Evolutionary conservation across 1,140 invertebrate genomes (phyloP), one percentile per base, ranked within the genome.

Genomic region (Odontomachus brunneus): DNA sequence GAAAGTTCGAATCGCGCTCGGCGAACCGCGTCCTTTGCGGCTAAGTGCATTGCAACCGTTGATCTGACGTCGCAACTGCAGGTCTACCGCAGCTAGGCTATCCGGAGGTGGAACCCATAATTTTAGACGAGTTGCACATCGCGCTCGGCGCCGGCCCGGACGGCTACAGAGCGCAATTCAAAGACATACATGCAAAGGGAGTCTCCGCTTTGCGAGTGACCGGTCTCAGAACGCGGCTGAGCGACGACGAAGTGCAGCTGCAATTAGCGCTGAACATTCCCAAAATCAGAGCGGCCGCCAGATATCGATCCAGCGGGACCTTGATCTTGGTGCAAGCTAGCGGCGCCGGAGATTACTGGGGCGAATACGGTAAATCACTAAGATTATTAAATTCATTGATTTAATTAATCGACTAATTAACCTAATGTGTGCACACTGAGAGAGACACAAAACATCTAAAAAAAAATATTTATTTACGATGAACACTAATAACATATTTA

Each of bases 271-370:
- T 97, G 83, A 96, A 95, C 85, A 97, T 97, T 84, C 97, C 97
- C 12, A 96, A 95, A 91, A 97, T 98, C 88, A 95, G 95, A 85
- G 97, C 96, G 2, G 95, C 94, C 83, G 97, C 97, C 0, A 95
- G 96, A 80, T 98, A 97, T 92, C 95, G 96, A 80, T 97, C 97
- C 9, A 97, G 96, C 57, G 97, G 97, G 38, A 95, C 97, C 3
- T 94, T 98, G 44, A 96, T 98, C 85, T 94, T 97, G 66, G 96
- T 97, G 0, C 96, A 97, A 87, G 97, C 97, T 17, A 97, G 96
- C 12, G 97, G 97, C 3, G 96, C 96, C 72, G 97, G 97, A 2
- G 97, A 97, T 91, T 98, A 97, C 91, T 98, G 97, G 97, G 97
- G 97, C 49, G 96, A 97, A 94, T 98, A 98, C 91, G 96, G 97